Conservation (phyloP, 1,140 invertebrate species). For the Galendromus occidentalis region DNA sequence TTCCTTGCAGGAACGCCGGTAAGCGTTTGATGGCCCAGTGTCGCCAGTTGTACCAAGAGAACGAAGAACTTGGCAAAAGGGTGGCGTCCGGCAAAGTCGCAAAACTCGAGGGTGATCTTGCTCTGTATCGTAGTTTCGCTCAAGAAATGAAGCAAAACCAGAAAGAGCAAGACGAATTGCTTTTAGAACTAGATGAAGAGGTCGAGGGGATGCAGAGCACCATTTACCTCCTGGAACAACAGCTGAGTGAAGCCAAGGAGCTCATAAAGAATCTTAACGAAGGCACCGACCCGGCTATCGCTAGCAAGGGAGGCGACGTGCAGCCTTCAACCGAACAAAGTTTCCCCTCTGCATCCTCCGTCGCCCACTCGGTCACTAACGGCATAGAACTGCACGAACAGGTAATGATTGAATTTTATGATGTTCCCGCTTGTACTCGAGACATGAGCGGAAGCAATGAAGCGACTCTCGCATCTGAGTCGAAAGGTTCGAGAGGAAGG, state of each 20-base stretch:
- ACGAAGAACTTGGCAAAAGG: slow-evolving; percentile 89
- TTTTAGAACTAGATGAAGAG: slow-evolving; percentile 88
- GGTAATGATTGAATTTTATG: no score
- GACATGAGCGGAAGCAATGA: no score
- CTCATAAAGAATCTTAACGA: not conserved
- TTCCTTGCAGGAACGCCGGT: slow-evolving; percentile 54
- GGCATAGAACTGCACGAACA: no score
- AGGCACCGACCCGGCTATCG: no score
- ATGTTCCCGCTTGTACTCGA: no score
- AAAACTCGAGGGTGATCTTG: slow-evolving; percentile 83
- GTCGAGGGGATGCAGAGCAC: slow-evolving; percentile 96
- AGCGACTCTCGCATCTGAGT: no score
- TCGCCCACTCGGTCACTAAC: no score
- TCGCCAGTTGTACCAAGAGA: slow-evolving; percentile 84
- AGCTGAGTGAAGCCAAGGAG: slow-evolving; percentile 57
- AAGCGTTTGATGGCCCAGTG: slow-evolving; percentile 96
- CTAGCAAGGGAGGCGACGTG: no score
- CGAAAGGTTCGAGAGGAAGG: no score
- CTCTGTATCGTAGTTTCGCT: slow-evolving; percentile 79
- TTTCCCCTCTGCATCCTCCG: no score
- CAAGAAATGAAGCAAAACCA: slow-evolving; percentile 94
- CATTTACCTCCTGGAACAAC: slow-evolving; percentile 77
- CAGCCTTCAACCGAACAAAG: no score
- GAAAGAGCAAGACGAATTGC: slow-evolving; percentile 81
- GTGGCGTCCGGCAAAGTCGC: slow-evolving; percentile 82